These are phyloP conservation scores for Adelosebastes latens DNA, from an alignment of 2,797 vertebrate species.

Conservation along the genomic window DNA sequence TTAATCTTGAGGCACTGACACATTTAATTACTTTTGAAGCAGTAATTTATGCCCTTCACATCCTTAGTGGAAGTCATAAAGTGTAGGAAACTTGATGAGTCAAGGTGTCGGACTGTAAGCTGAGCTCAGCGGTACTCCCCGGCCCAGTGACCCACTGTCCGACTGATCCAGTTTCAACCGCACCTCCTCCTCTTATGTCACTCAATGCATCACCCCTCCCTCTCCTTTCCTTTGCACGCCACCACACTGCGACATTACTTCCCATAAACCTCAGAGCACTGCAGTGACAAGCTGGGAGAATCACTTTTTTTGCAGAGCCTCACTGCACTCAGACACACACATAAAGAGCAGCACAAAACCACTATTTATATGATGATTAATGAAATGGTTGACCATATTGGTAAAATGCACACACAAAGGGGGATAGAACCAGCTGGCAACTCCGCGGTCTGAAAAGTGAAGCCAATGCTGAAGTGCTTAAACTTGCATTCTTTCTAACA, in stretches of 20 bases:
- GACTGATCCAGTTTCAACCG: constrained; percentile 50
- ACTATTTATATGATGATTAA: background rate
- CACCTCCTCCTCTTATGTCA: constrained; percentile 20
- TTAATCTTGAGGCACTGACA: background rate
- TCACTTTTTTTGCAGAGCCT: background rate
- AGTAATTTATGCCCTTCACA: constrained; percentile 6
- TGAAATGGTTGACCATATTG: background rate
- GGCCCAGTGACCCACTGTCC: constrained; percentile 56
- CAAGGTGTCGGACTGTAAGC: background rate
- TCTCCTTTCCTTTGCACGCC: background rate
- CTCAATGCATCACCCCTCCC: constrained; percentile 9
- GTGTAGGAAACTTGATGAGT: background rate
- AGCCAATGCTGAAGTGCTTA: too few relatives aligned
- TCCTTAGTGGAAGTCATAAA: background rate
- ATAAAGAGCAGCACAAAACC: background rate
- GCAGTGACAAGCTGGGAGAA: background rate
- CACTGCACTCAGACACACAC: background rate
- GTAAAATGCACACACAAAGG: background rate
- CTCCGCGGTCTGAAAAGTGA: too few relatives aligned
- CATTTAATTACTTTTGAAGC: background rate
- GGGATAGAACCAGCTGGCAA: too few relatives aligned
- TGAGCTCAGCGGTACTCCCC: constrained; percentile 40
- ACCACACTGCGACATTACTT: constrained; percentile 12
- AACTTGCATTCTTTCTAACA: too few relatives aligned
- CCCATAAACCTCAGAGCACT: constrained; percentile 8